These are phyloP conservation scores for Sturnira hondurensis DNA, from an alignment of 2,113 vertebrate species.

Conservation along the genomic window DNA sequence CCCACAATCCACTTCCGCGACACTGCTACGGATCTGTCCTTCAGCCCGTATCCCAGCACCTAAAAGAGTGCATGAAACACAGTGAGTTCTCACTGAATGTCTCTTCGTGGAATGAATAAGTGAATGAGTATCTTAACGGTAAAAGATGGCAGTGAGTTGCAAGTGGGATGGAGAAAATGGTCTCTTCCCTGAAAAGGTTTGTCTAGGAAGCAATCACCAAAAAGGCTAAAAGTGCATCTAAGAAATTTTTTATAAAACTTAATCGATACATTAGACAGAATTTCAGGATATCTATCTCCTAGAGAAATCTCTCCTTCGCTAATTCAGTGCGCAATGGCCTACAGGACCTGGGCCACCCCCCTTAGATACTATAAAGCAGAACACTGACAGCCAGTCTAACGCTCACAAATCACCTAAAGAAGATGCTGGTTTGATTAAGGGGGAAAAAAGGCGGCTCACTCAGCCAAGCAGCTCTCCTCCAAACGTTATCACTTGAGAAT, in stretches of 20 bases:
- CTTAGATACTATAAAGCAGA: not conserved
- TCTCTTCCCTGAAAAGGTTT: not conserved
- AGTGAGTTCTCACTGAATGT: not conserved
- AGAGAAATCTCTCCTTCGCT: not conserved
- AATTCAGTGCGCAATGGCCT: not conserved
- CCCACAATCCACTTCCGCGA: not conserved
- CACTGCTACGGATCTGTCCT: not conserved
- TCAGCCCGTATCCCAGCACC: not conserved
- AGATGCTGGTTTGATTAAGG: not conserved
- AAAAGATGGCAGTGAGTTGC: not conserved
- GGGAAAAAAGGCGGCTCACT: not conserved
- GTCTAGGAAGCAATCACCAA: slow-evolving; percentile 1
- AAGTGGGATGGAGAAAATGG: not conserved
- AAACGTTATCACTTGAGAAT: not conserved
- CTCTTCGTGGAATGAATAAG: not conserved
- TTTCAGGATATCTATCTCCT: not conserved
- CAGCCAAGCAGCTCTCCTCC: not conserved
- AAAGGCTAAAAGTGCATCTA: not conserved
- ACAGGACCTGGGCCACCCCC: not conserved
- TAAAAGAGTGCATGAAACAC: not conserved
- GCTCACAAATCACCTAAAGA: slow-evolving; percentile 12
- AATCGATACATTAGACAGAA: not conserved
- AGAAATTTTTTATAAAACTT: slow-evolving; percentile 10
- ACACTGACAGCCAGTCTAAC: not conserved
- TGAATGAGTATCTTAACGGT: not conserved